Evolutionary conservation across 2,888 invertebrate species (phyloP), one percentile per base, ranked within the genome.

Genomic region (Aspidiotus rigidus): DNA sequence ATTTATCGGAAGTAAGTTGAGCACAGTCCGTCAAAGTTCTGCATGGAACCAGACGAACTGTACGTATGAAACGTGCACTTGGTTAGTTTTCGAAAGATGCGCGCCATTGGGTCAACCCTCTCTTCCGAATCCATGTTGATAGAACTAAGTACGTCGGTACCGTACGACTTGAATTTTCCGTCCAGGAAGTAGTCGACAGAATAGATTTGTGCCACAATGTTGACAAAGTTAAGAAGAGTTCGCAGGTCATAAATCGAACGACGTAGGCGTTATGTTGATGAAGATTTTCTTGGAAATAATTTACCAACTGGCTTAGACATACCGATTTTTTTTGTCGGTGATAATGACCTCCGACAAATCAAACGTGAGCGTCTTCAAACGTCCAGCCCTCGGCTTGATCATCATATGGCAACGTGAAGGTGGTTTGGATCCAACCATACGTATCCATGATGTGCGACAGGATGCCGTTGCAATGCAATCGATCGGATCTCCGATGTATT

Each of bases 371-470:
- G n/a, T n/a, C n/a, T n/a, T n/a, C n/a, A n/a, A n/a, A n/a, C n/a
- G n/a, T n/a, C n/a, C n/a, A n/a, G n/a, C n/a, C n/a, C n/a, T n/a
- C n/a, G n/a, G n/a, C n/a, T n/a, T n/a, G n/a, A n/a, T 89, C 80
- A 75, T 89, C 84, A 77, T 90, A 86, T 39, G 93, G 93, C 74
- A 93, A 87, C 67, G 93, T 93, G 80, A 92, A 94, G 73, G 94
- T 94, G 62, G 93, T 91, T 78, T 93, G 93, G 71, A 83, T 83
- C 79, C 79, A 90, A 80, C 94, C 94, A 78, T 93, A 93, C 42
- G 92, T 93, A 81, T 94, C 93, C 89, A 94, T 91, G 3, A 93
- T 88, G 75, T 88, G 86, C 72, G 87, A 81, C n/a, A 92, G 91
- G 73, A 93, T 89, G 75, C 91, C 91, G 76, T 92, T 59, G 91